Evolutionary conservation across 92 coral and sea anemone species (phyloP).

Genomic region (Virgularia gustaviana): DNA sequence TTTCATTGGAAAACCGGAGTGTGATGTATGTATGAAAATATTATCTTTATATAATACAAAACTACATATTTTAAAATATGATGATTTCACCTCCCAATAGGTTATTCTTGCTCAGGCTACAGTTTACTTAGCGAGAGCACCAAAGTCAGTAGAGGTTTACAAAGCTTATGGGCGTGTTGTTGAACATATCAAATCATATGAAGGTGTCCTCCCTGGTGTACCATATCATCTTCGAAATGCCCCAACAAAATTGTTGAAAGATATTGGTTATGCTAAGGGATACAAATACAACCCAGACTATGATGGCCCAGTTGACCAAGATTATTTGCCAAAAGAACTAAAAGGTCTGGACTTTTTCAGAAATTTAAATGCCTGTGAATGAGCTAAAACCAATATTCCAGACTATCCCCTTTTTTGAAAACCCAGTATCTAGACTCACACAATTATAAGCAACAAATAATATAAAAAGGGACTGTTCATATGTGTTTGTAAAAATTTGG

Average conservation of each 20-base stretch:
- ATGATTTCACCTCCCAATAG: conserved; percentile 46
- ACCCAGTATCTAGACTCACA: too few species aligned
- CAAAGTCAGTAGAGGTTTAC: conserved; percentile 87
- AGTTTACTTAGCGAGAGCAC: conserved; percentile 86
- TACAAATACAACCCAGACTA: conserved; percentile 87
- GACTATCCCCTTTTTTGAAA: not conserved
- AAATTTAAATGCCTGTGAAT: not conserved
- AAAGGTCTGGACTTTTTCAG: conserved; percentile 66
- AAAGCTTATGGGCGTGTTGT: conserved; percentile 81
- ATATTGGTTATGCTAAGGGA: conserved; percentile 82
- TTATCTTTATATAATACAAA: not conserved
- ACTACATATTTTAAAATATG: not conserved
- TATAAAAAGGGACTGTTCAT: too few species aligned
- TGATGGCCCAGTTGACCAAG: conserved; percentile 80
- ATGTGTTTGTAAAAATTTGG: too few species aligned
- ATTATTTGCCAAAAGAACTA: conserved; percentile 82
- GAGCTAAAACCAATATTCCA: not conserved
- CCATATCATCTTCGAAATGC: conserved; percentile 96
- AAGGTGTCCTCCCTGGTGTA: conserved; percentile 90
- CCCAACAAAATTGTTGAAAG: conserved; percentile 83
- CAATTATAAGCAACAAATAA: too few species aligned
- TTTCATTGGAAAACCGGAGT: conserved; percentile 95
- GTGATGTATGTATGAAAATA: conserved; percentile 83
- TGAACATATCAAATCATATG: conserved; percentile 68
- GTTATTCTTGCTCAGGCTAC: conserved; percentile 92